A percentile compares a stretch with the other conserved stretches of the same genome.
phyloP scores from a whole-genome alignment of 2,888 invertebrate species.

The Lordiphosa andalusiaca region DNA sequence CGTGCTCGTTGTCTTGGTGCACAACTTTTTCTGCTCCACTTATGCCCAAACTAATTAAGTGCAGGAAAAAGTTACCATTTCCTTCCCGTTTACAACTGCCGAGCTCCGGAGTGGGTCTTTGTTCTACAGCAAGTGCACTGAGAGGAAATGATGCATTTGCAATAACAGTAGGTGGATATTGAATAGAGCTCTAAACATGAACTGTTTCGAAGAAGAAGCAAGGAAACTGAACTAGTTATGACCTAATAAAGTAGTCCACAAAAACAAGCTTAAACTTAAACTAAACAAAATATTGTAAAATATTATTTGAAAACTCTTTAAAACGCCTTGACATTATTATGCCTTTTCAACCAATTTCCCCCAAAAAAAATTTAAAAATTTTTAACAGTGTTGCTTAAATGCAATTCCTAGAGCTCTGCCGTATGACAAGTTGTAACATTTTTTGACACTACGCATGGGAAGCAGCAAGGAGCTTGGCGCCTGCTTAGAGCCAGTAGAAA shows the following conservation, averaged over 20 bases:
- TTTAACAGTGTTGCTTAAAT: not conserved
- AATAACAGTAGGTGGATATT: too few relatives aligned
- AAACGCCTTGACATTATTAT: too few relatives aligned
- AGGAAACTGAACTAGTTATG: too few relatives aligned
- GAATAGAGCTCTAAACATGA: too few relatives aligned
- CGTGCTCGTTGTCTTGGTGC: constrained; percentile 29
- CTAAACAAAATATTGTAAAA: too few relatives aligned
- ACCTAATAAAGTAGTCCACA: too few relatives aligned
- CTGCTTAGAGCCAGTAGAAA: constrained; percentile 37
- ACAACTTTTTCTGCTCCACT: constrained; percentile 74
- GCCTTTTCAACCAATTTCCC: too few relatives aligned
- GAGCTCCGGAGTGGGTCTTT: constrained; percentile 22
- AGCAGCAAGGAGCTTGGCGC: not conserved
- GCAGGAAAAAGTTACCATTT: constrained; percentile 75
- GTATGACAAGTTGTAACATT: constrained; percentile 64
- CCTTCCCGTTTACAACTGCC: constrained; percentile 61
- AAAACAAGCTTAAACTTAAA: too few relatives aligned
- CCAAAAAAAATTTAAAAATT: too few relatives aligned
- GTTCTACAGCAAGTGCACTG: constrained; percentile 17
- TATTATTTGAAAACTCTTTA: too few relatives aligned
- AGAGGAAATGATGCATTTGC: not conserved
- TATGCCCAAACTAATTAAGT: constrained; percentile 75
- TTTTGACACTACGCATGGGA: constrained; percentile 43
- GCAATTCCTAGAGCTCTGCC: constrained; percentile 17
- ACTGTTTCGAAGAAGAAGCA: too few relatives aligned